Evolutionary conservation across 2,888 invertebrate species (phyloP).

Genomic region (Eupithecia vulgata): DNA sequence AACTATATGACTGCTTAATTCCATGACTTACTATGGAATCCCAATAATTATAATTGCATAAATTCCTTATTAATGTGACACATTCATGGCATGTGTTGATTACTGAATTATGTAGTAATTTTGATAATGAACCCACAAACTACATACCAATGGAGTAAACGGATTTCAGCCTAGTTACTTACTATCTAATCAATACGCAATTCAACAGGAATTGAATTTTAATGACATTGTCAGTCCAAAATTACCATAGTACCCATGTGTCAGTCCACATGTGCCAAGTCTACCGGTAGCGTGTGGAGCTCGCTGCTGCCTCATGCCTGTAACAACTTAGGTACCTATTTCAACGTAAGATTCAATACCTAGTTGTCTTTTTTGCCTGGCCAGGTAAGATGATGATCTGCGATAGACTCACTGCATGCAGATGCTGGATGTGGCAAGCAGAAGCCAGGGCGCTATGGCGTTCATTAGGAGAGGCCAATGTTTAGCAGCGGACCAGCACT

Average conservation of each 20-base stretch:
- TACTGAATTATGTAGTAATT: conserved; percentile 16
- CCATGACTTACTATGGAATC: conserved; percentile 53
- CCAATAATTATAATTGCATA: conserved; percentile 46
- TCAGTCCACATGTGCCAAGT: not conserved
- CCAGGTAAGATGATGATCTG: not conserved
- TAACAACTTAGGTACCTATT: not conserved
- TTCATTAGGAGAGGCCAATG: not conserved
- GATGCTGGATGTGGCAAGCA: not conserved
- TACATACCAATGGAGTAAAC: not conserved
- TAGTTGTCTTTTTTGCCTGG: not conserved
- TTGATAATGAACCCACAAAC: conserved; percentile 8
- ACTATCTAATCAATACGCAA: conserved; percentile 5
- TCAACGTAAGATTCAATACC: not conserved
- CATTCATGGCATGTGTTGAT: conserved; percentile 22
- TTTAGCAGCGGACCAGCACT: not conserved
- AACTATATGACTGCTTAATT: not conserved
- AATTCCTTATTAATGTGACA: conserved; percentile 65
- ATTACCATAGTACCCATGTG: not conserved
- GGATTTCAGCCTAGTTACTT: conserved; percentile 7
- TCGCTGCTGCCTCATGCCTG: not conserved
- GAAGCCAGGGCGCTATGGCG: not conserved
- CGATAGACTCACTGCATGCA: not conserved
- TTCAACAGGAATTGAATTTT: conserved; percentile 1
- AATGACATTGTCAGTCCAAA: not conserved
- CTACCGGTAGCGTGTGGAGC: not conserved